Base-by-base conservation (phyloP, 2,797 vertebrate genomes). In the Propithecus deckenii region DNA sequence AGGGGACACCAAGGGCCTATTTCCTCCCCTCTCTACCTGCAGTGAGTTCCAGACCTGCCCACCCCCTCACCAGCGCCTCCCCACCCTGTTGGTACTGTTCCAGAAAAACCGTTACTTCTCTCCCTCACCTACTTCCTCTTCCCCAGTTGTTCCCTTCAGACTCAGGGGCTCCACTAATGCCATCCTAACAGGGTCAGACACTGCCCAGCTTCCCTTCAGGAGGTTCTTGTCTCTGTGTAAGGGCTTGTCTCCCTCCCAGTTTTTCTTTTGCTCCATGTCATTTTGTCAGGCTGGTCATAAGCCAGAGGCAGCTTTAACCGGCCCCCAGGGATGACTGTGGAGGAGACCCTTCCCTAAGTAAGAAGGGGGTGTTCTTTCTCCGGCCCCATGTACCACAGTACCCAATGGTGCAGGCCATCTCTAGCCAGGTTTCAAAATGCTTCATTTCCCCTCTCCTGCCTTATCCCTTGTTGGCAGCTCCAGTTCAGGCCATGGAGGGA, bases 21-120 rank as follows among this genome's bases (percentile, higher is more conserved):
- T 0, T 96, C 97, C 98, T 98, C 97, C 96, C 98, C 95, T 98
- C 71, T 90, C 91, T 43, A 23, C 81, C 95, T 89, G 95, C 98
- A 94, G 98, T 98, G 98, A 98, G 97, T 98, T 98, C 98, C 98
- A 98, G 98, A 97, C 97, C 98, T 97, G 97, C 97, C 95, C 17
- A 18, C 55, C 91, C 94, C 93, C 89, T 85, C 72, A 92, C 93
- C 91, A 86, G 94, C 91, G 0, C 84, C 71, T 90, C 92, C 94
- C 41, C 7, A 14, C 71, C 80, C 84, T 15, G 9, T 75, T 91
- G 94, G 95, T 96, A 94, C 96, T 90, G 78, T 96, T 96, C 69
- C 69, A 52, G 93, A 95, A 86, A 94, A 94, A 83, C 79, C 79
- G 67, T 74, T 52, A 43, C n/a, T 81, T 93, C 91, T 67, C 28